These are phyloP conservation scores for Pachypanchax playfairii DNA, from an alignment of 2,113 vertebrate genomes.

Conservation along the genomic window DNA sequence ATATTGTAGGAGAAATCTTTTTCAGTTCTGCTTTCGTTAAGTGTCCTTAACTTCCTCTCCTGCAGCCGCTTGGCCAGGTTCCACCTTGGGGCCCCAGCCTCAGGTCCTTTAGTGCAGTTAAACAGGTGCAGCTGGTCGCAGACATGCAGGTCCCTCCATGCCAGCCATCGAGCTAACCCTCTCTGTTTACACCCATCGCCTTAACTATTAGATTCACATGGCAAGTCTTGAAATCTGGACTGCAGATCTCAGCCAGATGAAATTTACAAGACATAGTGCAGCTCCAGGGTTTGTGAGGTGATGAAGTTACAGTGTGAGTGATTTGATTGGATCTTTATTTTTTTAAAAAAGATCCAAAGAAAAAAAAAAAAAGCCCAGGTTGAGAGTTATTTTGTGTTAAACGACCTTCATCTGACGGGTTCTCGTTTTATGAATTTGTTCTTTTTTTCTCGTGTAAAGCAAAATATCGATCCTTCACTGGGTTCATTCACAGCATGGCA, in stretches of 20 bases:
- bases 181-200: conserved; percentile 65
- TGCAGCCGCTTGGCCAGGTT: conserved; percentile 57
- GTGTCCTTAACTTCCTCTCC: conserved; percentile 49
- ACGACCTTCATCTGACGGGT: conserved; percentile 12
- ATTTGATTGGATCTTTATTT: neutral
- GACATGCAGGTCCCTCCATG: conserved; percentile 38
- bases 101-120: conserved; percentile 49
- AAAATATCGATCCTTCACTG: conserved; percentile 12
- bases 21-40: conserved; percentile 18
- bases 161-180: conserved; percentile 47
- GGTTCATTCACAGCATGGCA: conserved; percentile 23
- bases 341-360: too few species aligned
- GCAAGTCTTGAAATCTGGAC: conserved; percentile 42
- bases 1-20: too few species aligned
- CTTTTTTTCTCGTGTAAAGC: neutral
- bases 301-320: conserved; percentile 49
- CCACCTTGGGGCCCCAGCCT: conserved; percentile 57
- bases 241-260: conserved; percentile 49
- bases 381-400: conserved; percentile 20
- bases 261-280: conserved; percentile 36
- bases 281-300: conserved; percentile 55
- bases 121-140: conserved; percentile 71
- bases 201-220: conserved; percentile 58
- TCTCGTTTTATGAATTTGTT: neutral
- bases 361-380: too few species aligned